These are phyloP conservation scores for Anas acuta DNA, from an alignment of 2,797 vertebrate genomes.

Conservation along the genomic window DNA sequence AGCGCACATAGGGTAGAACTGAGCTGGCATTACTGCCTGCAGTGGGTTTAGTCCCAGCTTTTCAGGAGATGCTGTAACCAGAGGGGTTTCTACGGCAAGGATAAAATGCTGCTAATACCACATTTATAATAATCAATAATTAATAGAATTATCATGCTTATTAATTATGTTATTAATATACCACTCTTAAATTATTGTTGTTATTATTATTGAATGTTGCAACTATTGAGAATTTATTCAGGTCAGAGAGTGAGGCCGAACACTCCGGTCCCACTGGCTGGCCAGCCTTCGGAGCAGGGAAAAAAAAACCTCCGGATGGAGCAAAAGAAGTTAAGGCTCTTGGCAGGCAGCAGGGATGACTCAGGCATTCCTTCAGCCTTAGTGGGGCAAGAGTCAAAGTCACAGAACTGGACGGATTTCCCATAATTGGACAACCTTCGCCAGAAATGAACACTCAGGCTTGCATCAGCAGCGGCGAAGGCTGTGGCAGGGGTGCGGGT, in stretches of 20 bases:
- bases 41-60: background rate
- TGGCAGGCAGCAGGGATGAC: constrained; percentile 14
- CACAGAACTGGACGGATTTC: background rate
- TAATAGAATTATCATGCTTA: background rate
- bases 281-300: background rate
- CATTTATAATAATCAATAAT: background rate
- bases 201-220: background rate
- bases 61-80: background rate
- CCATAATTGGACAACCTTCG: constrained; percentile 1
- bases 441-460: background rate
- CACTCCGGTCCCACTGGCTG: background rate
- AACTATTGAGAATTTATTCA: background rate
- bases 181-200: background rate
- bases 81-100: background rate
- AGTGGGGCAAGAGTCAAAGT: constrained; percentile 13
- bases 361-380: constrained; percentile 46
- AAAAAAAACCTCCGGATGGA: background rate
- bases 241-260: background rate
- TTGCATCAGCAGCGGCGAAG: background rate
- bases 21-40: background rate
- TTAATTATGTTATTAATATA: background rate
- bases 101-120: background rate
- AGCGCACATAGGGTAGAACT: background rate
- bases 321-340: background rate
- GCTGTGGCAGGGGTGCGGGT: accelerated